Evolutionary conservation across 1,140 invertebrate genomes (phyloP), one percentile per base, ranked within the genome.

Genomic region (Hypothenemus hampei): DNA sequence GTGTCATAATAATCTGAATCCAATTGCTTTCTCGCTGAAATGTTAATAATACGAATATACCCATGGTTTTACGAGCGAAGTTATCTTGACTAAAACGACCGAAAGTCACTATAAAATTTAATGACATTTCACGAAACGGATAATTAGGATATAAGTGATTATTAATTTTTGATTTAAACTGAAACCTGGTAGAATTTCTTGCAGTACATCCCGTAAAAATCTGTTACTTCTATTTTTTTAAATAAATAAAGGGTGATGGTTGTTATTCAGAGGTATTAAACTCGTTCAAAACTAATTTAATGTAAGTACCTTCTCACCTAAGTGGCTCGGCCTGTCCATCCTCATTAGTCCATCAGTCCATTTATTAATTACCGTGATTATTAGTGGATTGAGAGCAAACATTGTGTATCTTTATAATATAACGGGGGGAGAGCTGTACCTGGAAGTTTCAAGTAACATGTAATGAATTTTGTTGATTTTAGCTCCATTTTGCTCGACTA

Each of bases 81-180:
- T 31, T 31, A n/a, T 13, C 26, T 2, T 16, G 11, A 15, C 35
- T 7, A 3, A 10, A 16, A 1, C 18, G 35, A 37, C 18, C 18
- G 35, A 16, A 37, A n/a, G 35, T 37, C 35, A 37, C 18, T 37
- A 37, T 37, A 37, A 37, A 16, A 7, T 37, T 37, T 37, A 15
- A 37, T 37, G 16, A 16, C 35, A 16, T 37, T 37, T 37, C 8
- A 16, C 11, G 15, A 10, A 37, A 37, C n/a, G 13, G 16, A 37
- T 37, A 37, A 37, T 37, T 37, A 37, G 35, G 18, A 37, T n/a
- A 37, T 37, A 37, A 37, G 35, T 37, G 35, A 37, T 37, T 37
- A 37, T 37, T 37, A 16, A 37, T 16, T 37, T 37, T 37, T 37
- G 35, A 37, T 37, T 37, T 37, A 37, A 37, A 16, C 15, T 8